Conservation (phyloP, 2,888 invertebrate species). For the Trichacis sp. region DNA sequence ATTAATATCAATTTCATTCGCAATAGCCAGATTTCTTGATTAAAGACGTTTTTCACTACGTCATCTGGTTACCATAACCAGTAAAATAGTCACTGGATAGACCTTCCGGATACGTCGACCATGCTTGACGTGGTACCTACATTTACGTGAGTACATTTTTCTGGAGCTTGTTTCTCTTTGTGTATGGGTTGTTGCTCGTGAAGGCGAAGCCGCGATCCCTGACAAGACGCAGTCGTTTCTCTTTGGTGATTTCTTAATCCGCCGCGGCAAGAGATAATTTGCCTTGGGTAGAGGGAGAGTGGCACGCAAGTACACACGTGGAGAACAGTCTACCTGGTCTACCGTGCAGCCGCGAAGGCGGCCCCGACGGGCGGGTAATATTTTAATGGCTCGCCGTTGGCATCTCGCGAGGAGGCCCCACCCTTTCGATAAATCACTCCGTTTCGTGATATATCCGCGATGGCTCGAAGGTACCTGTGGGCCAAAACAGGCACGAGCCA, state of each 20-base stretch:
- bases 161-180: too few relatives aligned
- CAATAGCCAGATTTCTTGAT: too few relatives aligned
- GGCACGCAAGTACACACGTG: not conserved
- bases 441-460: constrained; percentile 41
- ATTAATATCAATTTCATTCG: too few relatives aligned
- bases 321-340: not conserved
- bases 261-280: constrained; percentile 31
- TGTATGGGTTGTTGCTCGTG: too few relatives aligned
- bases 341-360: too few relatives aligned
- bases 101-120: too few relatives aligned
- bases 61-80: too few relatives aligned
- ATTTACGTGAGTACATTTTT: too few relatives aligned
- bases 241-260: constrained; percentile 31
- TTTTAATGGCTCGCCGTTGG: constrained; percentile 43
- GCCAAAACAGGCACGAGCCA: constrained; percentile 41
- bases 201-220: not conserved
- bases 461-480: constrained; percentile 22
- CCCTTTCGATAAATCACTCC: constrained; percentile 36
- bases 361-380: constrained; percentile 21
- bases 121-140: too few relatives aligned
- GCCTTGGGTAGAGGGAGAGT: constrained; percentile 9
- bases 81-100: too few relatives aligned
- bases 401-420: constrained; percentile 28
- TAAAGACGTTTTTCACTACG: too few relatives aligned
- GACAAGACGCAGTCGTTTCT: not conserved